phyloP scores from a whole-genome alignment of 2,797 vertebrate species.

The Cirrhinus mrigala region DNA sequence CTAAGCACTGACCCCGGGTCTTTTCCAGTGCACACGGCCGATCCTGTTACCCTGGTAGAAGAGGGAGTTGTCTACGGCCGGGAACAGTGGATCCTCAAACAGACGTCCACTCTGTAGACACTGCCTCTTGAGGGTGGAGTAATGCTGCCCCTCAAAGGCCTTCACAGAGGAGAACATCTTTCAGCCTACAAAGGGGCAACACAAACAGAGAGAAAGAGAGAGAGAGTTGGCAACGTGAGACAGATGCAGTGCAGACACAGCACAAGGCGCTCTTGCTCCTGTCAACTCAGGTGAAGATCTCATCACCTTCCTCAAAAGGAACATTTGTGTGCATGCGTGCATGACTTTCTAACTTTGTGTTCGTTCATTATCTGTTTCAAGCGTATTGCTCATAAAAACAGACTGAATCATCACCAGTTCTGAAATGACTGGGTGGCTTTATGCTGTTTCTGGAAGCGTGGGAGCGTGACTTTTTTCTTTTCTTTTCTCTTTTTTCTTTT shows the following conservation, averaged over 20 bases:
- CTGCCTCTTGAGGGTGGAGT: conserved; percentile 88
- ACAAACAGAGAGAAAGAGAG: conserved; percentile 7
- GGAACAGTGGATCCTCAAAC: conserved; percentile 92
- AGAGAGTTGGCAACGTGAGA: conserved; percentile 4
- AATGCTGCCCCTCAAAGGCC: conserved; percentile 91
- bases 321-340: not conserved
- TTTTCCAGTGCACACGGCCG: conserved; percentile 90
- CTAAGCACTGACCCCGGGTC: conserved; percentile 85
- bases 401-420: not conserved
- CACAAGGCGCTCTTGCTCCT: not conserved
- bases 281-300: not conserved
- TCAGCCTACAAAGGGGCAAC: conserved; percentile 72
- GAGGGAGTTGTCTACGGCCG: conserved; percentile 87
- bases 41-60: conserved; percentile 88
- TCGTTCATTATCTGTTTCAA: not conserved
- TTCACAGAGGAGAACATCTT: conserved; percentile 93
- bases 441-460: not conserved
- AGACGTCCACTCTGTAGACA: conserved; percentile 87
- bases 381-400: not conserved
- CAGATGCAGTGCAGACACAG: conserved; percentile 3
- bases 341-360: not conserved
- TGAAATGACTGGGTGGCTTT: not conserved
- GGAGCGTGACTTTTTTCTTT: not conserved
- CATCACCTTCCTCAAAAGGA: not conserved
- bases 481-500: too few species aligned